These are phyloP conservation scores for Neoascia interrupta DNA, from an alignment of 2,888 invertebrate genomes.

Conservation along the genomic window DNA sequence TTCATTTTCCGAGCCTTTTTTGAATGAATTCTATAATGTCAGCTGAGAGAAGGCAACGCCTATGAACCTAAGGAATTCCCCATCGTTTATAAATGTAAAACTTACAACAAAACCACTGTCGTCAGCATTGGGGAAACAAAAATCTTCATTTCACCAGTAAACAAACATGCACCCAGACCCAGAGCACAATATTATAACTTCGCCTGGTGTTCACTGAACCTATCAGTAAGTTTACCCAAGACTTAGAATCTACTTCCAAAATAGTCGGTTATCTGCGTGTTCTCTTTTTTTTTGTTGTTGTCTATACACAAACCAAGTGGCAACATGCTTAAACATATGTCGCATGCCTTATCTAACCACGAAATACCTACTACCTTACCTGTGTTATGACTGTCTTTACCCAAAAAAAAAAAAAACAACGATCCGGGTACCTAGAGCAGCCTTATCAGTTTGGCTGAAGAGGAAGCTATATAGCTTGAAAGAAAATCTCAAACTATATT, in stretches of 20 bases:
- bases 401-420: too few species aligned
- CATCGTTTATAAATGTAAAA: too few species aligned
- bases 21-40: too few species aligned
- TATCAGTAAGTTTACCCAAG: constrained; percentile 47
- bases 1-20: too few species aligned
- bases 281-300: constrained; percentile 16
- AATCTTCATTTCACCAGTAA: constrained; percentile 8
- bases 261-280: constrained; percentile 39
- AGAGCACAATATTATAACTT: neutral
- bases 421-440: too few species aligned
- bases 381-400: constrained; percentile 20
- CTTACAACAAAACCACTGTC: neutral
- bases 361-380: constrained; percentile 37
- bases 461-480: constrained; percentile 58
- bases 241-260: constrained; percentile 23
- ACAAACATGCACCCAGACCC: constrained; percentile 19
- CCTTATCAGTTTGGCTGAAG: constrained; percentile 52
- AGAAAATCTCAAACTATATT: constrained; percentile 63
- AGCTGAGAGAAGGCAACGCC: too few species aligned
- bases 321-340: constrained; percentile 47
- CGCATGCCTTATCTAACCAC: constrained; percentile 45
- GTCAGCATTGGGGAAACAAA: too few species aligned
- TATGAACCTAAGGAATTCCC: too few species aligned
- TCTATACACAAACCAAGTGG: constrained; percentile 27
- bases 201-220: constrained; percentile 21